Evolutionary conservation across 2,888 invertebrate genomes (phyloP), one percentile per base, ranked within the genome.

Genomic region (Brenthis daphne): DNA sequence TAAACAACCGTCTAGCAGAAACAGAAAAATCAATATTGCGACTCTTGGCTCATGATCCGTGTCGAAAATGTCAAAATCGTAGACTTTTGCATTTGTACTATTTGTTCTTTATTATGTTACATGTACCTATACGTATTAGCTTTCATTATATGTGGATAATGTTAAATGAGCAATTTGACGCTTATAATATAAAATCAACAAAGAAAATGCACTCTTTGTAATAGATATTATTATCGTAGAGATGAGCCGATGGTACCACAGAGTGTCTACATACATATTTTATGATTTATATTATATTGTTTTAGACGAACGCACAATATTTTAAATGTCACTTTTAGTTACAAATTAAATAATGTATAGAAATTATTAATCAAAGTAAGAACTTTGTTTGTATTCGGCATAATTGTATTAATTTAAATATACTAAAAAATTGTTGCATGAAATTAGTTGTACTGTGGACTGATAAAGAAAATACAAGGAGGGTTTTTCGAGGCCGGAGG

Each of bases 391-490:
- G 29, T 29, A 29, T 48, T 20, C 16, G 13, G 43, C 3, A 57
- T 57, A n/a, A 58, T 4, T 29, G n/a, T 53, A 51, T 3, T 57
- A n/a, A 57, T 65, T 65, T 65, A 51, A 65, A 63, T 68, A 48
- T 51, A 61, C 53, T 57, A 57, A 57, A 70, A 55, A 70, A 70
- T 54, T 65, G 69, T 58, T 33, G 55, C 61, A 63, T 58, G 56
- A 64, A 67, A 68, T 71, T 68, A 68, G 57, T 65, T 65, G 55
- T 66, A 65, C 63, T 70, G 68, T 60, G 71, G 61, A 75, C 75
- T 76, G 80, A 79, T 82, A 82, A 80, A 79, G 77, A 77, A 80
- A 82, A 78, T 75, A 84, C 77, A 83, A 85, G 83, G 82, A 81
- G 84, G 81, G 83, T 82, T 79, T 80, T 79, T 77, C 73, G 81